Conservation (phyloP, 2,797 vertebrate species). For the Valencia hispanica region DNA sequence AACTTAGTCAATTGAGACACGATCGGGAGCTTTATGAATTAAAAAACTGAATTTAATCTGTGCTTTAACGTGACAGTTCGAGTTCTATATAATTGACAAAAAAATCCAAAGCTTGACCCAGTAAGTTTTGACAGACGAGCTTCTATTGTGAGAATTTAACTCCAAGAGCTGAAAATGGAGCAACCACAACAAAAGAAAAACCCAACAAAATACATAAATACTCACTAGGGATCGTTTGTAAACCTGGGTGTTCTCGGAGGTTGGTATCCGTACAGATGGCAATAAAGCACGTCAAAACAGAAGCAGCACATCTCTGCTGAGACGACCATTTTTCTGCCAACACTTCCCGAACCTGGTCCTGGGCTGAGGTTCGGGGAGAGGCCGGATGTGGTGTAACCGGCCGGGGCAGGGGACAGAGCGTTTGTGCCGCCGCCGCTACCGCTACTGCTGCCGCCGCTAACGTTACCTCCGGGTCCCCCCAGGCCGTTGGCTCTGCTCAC, state of each 20-base stretch:
- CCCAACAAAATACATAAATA: conserved; percentile 71
- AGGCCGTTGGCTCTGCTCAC: conserved; percentile 87
- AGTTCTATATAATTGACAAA: not conserved
- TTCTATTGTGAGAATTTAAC: not conserved
- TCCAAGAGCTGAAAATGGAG: not conserved
- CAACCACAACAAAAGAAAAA: conserved; percentile 36
- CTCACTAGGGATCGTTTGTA: conserved; percentile 98
- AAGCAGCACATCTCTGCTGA: conserved; percentile 99
- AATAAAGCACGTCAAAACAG: conserved; percentile 99
- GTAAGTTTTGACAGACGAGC: not conserved
- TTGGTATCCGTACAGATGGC: conserved; percentile 99
- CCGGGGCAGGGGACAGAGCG: conserved; percentile 83
- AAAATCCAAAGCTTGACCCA: not conserved
- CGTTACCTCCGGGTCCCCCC: conserved; percentile 85
- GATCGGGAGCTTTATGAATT: conserved; percentile 31
- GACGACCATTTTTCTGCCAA: conserved; percentile 96
- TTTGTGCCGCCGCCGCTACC: conserved; percentile 76
- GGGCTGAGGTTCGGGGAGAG: conserved; percentile 87
- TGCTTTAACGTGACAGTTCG: conserved; percentile 52
- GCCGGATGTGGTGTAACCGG: conserved; percentile 84
- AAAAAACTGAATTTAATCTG: conserved; percentile 17
- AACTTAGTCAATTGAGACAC: conserved; percentile 49
- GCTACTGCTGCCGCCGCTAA: conserved; percentile 79
- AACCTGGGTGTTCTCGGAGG: conserved; percentile 97
- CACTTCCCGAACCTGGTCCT: conserved; percentile 87